Evolutionary conservation across 2,888 invertebrate genomes (phyloP), one percentile per base, ranked within the genome.

Genomic region (Synergus japonicus): DNA sequence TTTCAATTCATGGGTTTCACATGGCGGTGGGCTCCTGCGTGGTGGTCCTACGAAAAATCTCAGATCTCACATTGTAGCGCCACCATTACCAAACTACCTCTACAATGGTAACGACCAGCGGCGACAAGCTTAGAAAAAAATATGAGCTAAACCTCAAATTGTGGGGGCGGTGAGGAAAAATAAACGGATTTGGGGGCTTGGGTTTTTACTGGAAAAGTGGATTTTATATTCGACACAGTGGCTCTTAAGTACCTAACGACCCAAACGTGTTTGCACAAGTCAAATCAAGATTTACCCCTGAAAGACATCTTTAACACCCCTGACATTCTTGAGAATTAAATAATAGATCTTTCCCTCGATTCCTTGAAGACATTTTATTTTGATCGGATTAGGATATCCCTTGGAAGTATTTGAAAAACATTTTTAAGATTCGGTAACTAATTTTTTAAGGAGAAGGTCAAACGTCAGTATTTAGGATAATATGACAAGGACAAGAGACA

Each of bases 401-500:
- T 18, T 8, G 1, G 58, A 58, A n/a, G 18, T 18, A 58, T n/a
- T 58, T 9, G 8, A 18, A 7, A 66, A 66, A 66, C 2, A n/a
- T 69, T 69, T 46, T 46, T 22, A 46, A 3, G 44, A 69, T 49
- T 29, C 29, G 18, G 15, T 69, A 13, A 13, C 69, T 69, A 69
- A 69, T 69, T 49, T 69, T 66, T 29, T 29, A n/a, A 29, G 29
- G 13, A 15, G 69, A 22, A 46, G 69, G 49, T 49, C 69, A 69
- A 69, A 69, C 49, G 44, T n/a, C 22, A 49, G 22, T 69, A 29
- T 87, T 89, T 88, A 83, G 86, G 87, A 87, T 87, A 88, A 88
- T 86, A 84, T 85, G 88, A 88, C 87, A 85, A 85, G 85, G 87
- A 87, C 87, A 85, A 86, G 82, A 85, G 83, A 85, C 85, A 85